A percentile compares a stretch with the other conserved stretches of the same genome.
Evolutionary conservation across 2,888 invertebrate genomes (phyloP).

Genomic region (Cryptosula pallasiana): DNA sequence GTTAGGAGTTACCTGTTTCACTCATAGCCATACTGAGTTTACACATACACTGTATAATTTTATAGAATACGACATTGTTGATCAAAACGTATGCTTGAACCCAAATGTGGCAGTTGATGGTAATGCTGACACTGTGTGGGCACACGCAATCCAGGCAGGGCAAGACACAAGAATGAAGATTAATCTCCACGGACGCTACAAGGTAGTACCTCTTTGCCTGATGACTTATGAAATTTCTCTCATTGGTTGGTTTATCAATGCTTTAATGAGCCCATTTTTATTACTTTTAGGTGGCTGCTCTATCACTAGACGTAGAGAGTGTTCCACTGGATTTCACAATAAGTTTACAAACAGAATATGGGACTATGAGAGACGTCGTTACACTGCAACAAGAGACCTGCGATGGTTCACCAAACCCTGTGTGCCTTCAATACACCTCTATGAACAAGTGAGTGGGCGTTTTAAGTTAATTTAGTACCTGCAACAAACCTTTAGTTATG

Average conservation of each 20-base stretch:
- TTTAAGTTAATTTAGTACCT: too few relatives aligned
- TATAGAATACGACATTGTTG: neutral
- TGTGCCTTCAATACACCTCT: neutral
- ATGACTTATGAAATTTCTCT: too few relatives aligned
- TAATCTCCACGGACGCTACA: neutral
- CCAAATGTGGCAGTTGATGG: neutral
- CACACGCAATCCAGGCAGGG: neutral
- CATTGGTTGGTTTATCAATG: neutral
- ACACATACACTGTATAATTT: too few relatives aligned
- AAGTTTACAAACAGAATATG: neutral
- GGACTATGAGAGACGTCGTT: conserved; percentile 2
- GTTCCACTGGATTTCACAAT: neutral
- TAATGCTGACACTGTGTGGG: conserved; percentile 4
- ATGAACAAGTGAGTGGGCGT: conserved; percentile 5
- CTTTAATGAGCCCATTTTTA: neutral
- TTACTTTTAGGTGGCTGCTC: neutral
- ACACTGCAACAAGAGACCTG: neutral
- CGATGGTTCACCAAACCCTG: neutral
- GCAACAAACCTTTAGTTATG: too few relatives aligned
- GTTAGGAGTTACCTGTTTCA: too few relatives aligned
- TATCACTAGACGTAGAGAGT: neutral
- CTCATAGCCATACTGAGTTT: too few relatives aligned
- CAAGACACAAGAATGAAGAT: neutral
- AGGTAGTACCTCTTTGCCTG: too few relatives aligned
- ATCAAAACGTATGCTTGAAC: neutral